A percentile compares a stretch with the other conserved stretches of the same genome.
Evolutionary conservation across 2,797 vertebrate genomes (phyloP).

Genomic region (Novumbra hubbsi): DNA sequence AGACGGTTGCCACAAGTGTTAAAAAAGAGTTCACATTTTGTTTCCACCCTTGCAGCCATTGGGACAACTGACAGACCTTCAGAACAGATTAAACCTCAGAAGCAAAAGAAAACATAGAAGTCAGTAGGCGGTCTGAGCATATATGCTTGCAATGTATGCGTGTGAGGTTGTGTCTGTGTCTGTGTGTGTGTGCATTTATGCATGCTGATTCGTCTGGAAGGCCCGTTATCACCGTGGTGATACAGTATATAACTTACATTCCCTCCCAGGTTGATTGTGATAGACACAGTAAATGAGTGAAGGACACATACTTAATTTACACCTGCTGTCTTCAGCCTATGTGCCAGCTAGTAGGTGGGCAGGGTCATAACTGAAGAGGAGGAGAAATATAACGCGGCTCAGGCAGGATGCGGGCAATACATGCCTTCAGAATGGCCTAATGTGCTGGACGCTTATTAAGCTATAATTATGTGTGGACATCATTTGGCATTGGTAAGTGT

Average conservation of each 20-base stretch:
- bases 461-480: constrained; percentile 53
- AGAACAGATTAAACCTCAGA: too few relatives aligned
- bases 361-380: constrained; percentile 28
- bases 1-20: too few relatives aligned
- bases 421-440: constrained; percentile 29
- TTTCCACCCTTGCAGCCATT: too few relatives aligned
- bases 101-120: too few relatives aligned
- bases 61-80: too few relatives aligned
- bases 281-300: constrained; percentile 44
- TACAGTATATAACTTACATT: constrained; percentile 44
- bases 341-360: constrained; percentile 30
- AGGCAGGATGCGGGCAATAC: constrained; percentile 33
- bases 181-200: constrained; percentile 8
- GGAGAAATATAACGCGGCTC: constrained; percentile 21
- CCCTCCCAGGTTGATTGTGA: constrained; percentile 31
- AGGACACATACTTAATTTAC: constrained; percentile 46
- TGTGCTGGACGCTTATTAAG: constrained; percentile 44
- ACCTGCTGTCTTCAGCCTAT: constrained; percentile 44
- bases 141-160: constrained; percentile 38
- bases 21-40: too few relatives aligned
- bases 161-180: constrained; percentile 1
- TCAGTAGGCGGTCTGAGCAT: not conserved
- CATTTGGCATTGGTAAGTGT: constrained; percentile 37
- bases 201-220: constrained; percentile 25
- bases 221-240: constrained; percentile 36